Evolutionary conservation across 1,140 invertebrate genomes (phyloP), one percentile per base, ranked within the genome.

Genomic region (Branchinecta lynchi): DNA sequence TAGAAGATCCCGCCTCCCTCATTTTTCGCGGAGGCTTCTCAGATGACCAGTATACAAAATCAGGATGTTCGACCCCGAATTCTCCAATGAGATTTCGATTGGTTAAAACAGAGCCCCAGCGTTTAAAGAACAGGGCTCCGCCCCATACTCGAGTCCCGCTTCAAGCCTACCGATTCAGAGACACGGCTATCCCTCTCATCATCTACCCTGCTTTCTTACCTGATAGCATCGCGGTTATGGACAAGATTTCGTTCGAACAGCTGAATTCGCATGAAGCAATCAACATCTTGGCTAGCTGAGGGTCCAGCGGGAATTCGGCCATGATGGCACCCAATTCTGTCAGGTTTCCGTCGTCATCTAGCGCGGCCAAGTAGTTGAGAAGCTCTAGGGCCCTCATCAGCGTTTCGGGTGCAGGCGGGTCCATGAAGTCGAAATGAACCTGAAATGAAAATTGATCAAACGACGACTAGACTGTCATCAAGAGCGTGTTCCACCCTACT

Each of bases 391-490:
- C 96, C 78, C 96, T 81, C 96, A 99, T 99, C n/a, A 99, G 81
- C 0, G 97, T 99, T 84, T 99, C 96, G 0, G 97, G 97, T n/a
- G 97, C 97, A 32, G 96, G 96, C 17, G 96, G 96, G 82, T 99
- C 96, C 96, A 99, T 99, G 79, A 99, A 99, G 81, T 99, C 96
- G 81, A 99, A 99, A 79, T 99, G 96, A 45, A 99, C 51, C 51
- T 60, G 17, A 20, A 60, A 60, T n/a, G n/a, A n/a, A n/a, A n/a
- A 32, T 32, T 32, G 32, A 32, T 32, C 32, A 32, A 5, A 32
- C 1, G 5, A 32, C 32, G 32, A 32, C 32, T 32, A 32, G 32
- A 32, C 5, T 32, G 32, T 32, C 32, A 5, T 3, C 5, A 32
- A 32, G 32, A n/a, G 32, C 32, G 32, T 32, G 32, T 32, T 32